Evolutionary conservation across 2,797 vertebrate genomes (phyloP).

Genomic region (Pseudomugil gertrudae): DNA sequence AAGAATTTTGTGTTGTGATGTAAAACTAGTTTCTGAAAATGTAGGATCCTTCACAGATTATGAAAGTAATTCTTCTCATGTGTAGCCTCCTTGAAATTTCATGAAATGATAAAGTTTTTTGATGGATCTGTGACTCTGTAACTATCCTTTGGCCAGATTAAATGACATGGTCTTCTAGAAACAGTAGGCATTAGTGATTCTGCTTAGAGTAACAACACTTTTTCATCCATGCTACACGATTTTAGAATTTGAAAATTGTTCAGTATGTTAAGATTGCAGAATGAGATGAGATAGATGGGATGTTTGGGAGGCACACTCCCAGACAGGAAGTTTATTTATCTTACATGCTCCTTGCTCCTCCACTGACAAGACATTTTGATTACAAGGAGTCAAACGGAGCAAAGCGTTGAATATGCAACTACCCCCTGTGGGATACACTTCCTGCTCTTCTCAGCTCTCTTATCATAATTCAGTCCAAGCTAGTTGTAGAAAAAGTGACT

Average conservation of each 20-base stretch:
- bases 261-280: slow-evolving; percentile 59
- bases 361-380: slow-evolving; percentile 68
- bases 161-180: no score
- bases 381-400: slow-evolving; percentile 77
- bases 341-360: slow-evolving; percentile 74
- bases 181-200: no score
- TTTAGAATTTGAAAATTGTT: slow-evolving; percentile 53
- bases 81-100: no score
- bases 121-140: no score
- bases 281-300: slow-evolving; percentile 50
- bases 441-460: slow-evolving; percentile 66
- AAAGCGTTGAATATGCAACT: slow-evolving; percentile 69
- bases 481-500: slow-evolving; percentile 80
- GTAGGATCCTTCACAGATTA: no score
- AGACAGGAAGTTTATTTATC: slow-evolving; percentile 83
- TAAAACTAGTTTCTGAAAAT: no score
- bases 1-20: no score
- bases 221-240: slow-evolving; percentile 47
- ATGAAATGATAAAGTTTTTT: no score
- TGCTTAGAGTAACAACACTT: slow-evolving; percentile 23
- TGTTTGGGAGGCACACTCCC: slow-evolving; percentile 71
- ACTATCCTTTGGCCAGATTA: no score
- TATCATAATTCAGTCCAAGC: slow-evolving; percentile 78
- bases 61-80: no score
- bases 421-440: slow-evolving; percentile 59